Percentiles rank a stretch among this genome's conserved stretches.
phyloP scores from a whole-genome alignment of 2,113 vertebrate species.

The Syrrhaptes paradoxus region DNA sequence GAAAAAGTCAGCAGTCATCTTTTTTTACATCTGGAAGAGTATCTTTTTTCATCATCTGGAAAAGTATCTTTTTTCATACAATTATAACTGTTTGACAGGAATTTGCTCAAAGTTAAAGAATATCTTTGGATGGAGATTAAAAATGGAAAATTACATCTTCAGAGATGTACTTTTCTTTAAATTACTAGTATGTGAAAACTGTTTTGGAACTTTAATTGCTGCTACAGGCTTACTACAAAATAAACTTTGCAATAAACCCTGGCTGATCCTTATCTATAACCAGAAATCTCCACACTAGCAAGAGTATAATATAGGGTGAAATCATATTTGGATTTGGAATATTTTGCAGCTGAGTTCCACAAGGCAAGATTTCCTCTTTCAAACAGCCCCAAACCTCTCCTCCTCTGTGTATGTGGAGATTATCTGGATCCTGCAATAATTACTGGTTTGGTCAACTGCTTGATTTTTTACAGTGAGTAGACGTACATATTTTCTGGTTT shows the following conservation, averaged over 20 bases:
- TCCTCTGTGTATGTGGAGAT: background rate
- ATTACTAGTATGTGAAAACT: conserved; percentile 72
- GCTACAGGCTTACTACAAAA: conserved; percentile 59
- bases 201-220: conserved; percentile 71
- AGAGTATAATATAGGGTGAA: conserved; percentile 11
- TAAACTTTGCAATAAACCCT: conserved; percentile 64
- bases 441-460: conserved; percentile 28
- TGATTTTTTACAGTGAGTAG: conserved; percentile 28
- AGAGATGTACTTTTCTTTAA: conserved; percentile 72
- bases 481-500: conserved; percentile 58
- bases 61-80: conserved; percentile 66
- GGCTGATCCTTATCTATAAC: conserved; percentile 62
- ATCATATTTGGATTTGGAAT: background rate
- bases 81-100: conserved; percentile 68
- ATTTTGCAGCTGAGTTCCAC: background rate
- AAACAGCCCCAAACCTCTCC: background rate
- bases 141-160: conserved; percentile 71
- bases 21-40: conserved; percentile 46
- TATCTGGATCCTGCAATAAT: conserved; percentile 54
- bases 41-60: conserved; percentile 47
- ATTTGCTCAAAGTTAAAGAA: conserved; percentile 67
- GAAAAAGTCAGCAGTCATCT: conserved; percentile 39
- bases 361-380: background rate
- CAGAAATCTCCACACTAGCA: conserved; percentile 31
- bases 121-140: conserved; percentile 65